These are phyloP conservation scores for Nothocercus julius DNA, from an alignment of 2,113 vertebrate genomes.

Conservation along the genomic window DNA sequence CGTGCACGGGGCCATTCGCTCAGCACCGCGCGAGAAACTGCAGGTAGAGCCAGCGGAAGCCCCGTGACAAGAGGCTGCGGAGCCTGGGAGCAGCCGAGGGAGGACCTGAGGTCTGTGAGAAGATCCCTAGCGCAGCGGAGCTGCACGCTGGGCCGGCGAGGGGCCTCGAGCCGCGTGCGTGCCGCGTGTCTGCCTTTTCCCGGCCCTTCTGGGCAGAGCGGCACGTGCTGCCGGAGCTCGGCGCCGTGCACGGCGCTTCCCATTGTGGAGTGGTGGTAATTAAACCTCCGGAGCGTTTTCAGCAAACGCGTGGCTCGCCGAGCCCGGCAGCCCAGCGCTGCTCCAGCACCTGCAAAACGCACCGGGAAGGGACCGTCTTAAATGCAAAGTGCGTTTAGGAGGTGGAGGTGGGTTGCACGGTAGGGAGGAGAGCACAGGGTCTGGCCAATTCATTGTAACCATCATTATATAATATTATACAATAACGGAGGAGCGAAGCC, in stretches of 20 bases:
- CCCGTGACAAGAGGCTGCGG: background rate
- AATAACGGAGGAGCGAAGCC: background rate
- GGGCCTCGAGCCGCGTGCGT: no score
- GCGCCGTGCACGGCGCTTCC: slow-evolving; percentile 7
- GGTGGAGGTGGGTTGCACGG: no score
- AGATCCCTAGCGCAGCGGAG: background rate
- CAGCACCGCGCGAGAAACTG: background rate
- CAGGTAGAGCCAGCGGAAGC: background rate
- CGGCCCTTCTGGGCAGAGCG: background rate
- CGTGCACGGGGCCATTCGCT: background rate
- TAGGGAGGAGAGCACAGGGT: no score
- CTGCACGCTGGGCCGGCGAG: no score
- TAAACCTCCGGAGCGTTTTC: slow-evolving; percentile 68
- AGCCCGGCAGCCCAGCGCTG: no score
- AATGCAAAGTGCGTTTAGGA: background rate
- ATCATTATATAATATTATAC: no score
- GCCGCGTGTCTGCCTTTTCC: background rate
- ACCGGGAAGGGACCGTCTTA: background rate
- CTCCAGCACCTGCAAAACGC: background rate
- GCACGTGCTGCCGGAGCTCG: background rate
- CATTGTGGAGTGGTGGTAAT: slow-evolving; percentile 44
- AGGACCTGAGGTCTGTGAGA: background rate
- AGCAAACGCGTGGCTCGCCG: slow-evolving; percentile 47
- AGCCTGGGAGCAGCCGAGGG: background rate
- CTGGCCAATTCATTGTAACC: no score